Conservation (phyloP, 2,797 vertebrate species). For the Novumbra hubbsi region DNA sequence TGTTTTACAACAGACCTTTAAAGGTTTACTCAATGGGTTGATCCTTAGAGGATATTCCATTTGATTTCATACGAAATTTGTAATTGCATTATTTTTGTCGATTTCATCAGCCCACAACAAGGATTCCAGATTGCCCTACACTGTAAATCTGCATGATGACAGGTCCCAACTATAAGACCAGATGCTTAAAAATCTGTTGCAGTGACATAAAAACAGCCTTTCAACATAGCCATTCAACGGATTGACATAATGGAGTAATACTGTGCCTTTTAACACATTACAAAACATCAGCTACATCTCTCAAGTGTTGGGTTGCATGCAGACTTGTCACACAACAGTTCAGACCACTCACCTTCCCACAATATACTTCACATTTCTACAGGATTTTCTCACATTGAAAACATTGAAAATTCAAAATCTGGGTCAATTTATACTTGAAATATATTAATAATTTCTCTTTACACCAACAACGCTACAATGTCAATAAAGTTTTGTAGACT, state of each 20-base stretch:
- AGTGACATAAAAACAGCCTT: background rate
- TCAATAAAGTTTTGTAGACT: no score
- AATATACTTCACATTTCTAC: no score
- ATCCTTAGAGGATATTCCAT: background rate
- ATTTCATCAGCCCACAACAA: background rate
- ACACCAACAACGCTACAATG: no score
- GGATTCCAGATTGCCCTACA: background rate
- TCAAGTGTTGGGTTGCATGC: no score
- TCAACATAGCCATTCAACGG: background rate
- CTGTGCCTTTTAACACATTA: background rate
- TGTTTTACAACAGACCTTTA: background rate
- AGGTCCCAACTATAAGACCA: background rate
- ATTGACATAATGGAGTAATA: background rate
- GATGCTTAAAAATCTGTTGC: background rate
- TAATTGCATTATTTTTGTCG: background rate
- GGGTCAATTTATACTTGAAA: no score
- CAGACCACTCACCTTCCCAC: no score
- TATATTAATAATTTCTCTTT: no score
- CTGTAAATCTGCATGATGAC: background rate
- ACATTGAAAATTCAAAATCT: no score
- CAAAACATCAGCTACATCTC: background rate
- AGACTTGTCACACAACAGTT: no score
- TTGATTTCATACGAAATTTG: background rate
- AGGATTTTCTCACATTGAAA: no score
- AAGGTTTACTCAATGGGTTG: background rate